These are phyloP conservation scores for Calliopum simillimum DNA, from an alignment of 2,888 invertebrate genomes.

Conservation along the genomic window DNA sequence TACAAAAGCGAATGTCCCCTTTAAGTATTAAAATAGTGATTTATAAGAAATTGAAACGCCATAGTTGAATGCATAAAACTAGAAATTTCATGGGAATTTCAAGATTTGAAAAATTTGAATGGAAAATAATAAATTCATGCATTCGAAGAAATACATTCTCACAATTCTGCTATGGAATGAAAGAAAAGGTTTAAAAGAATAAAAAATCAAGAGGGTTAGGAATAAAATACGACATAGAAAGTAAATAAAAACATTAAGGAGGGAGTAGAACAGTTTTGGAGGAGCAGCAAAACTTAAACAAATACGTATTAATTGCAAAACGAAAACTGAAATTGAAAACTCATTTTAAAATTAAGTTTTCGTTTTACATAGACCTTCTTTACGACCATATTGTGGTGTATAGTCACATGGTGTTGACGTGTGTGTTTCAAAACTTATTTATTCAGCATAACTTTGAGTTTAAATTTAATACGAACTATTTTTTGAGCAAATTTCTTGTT, in stretches of 20 bases:
- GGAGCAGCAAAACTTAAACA: slow-evolving; percentile 1
- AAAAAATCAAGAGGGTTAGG: slow-evolving; percentile 37
- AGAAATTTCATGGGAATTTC: too few relatives aligned
- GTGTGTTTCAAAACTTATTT: slow-evolving; percentile 52
- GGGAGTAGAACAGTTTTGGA: background rate
- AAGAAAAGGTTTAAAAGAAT: slow-evolving; percentile 44
- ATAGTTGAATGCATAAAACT: too few relatives aligned
- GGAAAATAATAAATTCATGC: too few relatives aligned
- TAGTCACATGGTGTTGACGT: slow-evolving; percentile 63
- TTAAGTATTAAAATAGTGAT: too few relatives aligned
- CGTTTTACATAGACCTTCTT: slow-evolving; percentile 29
- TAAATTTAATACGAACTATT: slow-evolving; percentile 15
- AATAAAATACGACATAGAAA: slow-evolving; percentile 26
- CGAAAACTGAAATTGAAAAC: slow-evolving; percentile 38
- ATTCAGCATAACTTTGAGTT: slow-evolving; percentile 25
- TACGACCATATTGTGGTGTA: slow-evolving; percentile 34
- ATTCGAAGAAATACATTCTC: background rate
- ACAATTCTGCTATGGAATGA: slow-evolving; percentile 44
- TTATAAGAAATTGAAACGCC: too few relatives aligned
- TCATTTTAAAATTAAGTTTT: slow-evolving; percentile 15
- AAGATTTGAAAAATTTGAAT: too few relatives aligned
- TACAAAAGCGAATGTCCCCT: too few relatives aligned
- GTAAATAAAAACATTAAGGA: slow-evolving; percentile 16
- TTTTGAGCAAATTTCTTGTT: slow-evolving; percentile 51
- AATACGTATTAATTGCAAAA: slow-evolving; percentile 21